Evolutionary conservation across 2,797 vertebrate genomes (phyloP), one percentile per base, ranked within the genome.

Genomic region (Sebastes vulpes): DNA sequence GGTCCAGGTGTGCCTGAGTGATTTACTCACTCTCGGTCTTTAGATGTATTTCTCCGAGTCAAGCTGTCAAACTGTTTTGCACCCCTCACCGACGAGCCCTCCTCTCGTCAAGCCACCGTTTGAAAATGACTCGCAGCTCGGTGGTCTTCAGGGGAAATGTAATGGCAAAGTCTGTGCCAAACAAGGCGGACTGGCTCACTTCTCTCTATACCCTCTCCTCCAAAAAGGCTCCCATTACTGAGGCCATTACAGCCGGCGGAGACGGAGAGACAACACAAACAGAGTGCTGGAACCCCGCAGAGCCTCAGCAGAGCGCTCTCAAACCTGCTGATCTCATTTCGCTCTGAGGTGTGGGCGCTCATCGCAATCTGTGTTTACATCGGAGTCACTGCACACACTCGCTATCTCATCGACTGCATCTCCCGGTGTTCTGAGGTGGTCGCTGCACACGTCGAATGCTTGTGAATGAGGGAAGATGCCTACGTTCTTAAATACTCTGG

Each of bases 21-120:
- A 77, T 75, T 75, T 42, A 25, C 31, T 67, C 59, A 72, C 59
- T 75, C 64, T 76, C 48, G 3, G 35, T 48, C 59, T 77, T 64
- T 4, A 46, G 71, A 75, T 69, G 56, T 53, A 9, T 70, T 38
- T 50, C 70, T 60, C 67, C 3, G 57, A 76, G 75, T 89, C 78
- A 60, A 80, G 75, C 86, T 85, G 81, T 82, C 83, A 84, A 64
- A 75, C 73, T 50, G 79, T 63, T 79, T 79, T 53, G 60, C 67
- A 6, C 31, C 71, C 58, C 2, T 75, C 61, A 21, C 82, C 74
- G 25, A 72, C 68, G 35, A 68, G 68, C 25, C 50, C 53, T 69
- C 32, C 57, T 68, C 60, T 61, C 82, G 35, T 63, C 46, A 56
- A 53, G 38, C 65, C 53, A 1, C 35, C 0, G 52, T 2, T 59